phyloP scores from a whole-genome alignment of 2,888 invertebrate genomes.

The Druceiella hillmani region DNA sequence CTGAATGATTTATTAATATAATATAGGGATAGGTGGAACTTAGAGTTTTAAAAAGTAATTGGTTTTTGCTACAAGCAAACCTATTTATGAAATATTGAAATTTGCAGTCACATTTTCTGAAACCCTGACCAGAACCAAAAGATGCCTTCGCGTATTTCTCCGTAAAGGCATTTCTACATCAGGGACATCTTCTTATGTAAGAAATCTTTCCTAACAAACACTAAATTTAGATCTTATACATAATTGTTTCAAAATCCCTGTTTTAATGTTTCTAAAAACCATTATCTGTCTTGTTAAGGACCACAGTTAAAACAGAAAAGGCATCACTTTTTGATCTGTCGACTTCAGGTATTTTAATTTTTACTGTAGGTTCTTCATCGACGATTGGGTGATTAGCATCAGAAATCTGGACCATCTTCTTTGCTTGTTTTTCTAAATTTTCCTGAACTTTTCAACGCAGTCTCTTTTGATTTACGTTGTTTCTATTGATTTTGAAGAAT shows the following conservation, averaged over 20 bases:
- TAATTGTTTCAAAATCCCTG: not conserved
- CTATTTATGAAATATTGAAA: too few species aligned
- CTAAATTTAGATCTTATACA: not conserved
- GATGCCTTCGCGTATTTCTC: not conserved
- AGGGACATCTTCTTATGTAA: not conserved
- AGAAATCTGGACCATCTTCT: not conserved
- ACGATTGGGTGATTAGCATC: not conserved
- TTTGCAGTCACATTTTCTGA: too few species aligned
- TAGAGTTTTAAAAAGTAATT: too few species aligned
- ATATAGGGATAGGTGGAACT: too few species aligned
- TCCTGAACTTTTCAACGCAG: too few species aligned
- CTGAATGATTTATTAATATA: too few species aligned
- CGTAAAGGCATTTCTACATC: not conserved
- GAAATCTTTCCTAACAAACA: not conserved
- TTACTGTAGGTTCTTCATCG: not conserved
- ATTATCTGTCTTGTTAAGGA: not conserved
- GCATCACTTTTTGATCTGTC: not conserved
- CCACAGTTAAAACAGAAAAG: not conserved
- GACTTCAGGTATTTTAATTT: not conserved
- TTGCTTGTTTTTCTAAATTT: not conserved
- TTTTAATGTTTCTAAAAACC: not conserved
- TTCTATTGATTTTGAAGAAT: too few species aligned
- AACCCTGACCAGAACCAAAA: not conserved
- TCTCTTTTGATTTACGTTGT: too few species aligned
- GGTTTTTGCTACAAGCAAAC: too few species aligned